Evolutionary conservation across 1,140 invertebrate species (phyloP), one percentile per base, ranked within the genome.

Genomic region (Eurosta solidaginis): DNA sequence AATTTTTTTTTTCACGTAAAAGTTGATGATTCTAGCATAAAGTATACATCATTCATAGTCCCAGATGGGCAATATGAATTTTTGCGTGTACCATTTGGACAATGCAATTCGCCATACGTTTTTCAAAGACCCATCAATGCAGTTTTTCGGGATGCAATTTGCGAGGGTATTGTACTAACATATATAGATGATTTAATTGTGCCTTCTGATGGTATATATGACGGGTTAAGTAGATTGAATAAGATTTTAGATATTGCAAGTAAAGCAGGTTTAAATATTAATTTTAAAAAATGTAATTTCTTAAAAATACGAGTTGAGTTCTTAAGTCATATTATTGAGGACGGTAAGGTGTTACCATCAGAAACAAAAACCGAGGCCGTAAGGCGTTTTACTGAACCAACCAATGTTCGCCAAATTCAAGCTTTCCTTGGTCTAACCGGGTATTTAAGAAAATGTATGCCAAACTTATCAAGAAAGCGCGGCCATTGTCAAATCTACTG

Each of bases 311-410:
- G 22, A 54, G 47, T 75, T 29, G 29, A 74, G 33, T 78, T 74
- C 54, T 50, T 74, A 4, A 49, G 47, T 14, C 42, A 59, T 20
- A 33, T 75, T 29, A 59, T 75, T 0, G 27, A 78, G 12, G 33
- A 50, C 22, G 12, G 42, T 10, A 33, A 40, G 3, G 40, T 78
- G 12, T 77, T 17, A 10, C 45, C 77, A 1, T 50, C 78, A 1
- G 87, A 86, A 80, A 83, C 83, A 1, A 89, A 89, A 52, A 88
- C 87, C 79, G 77, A 59, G 27, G 82, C 82, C 3, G 78, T 86
- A 2, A 22, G 44, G 42, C 63, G 79, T 2, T 83, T 80, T 73
- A 79, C 74, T 25, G 12, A 17, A 6, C 78, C 77, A 22, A 50
- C 17, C 4, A 78, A 29, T 27, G 2, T 63, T 6, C 59, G 44